A percentile compares a stretch with the other conserved stretches of the same genome.
phyloP scores from a whole-genome alignment of 2,797 vertebrate species.

The Oreortyx pictus region DNA sequence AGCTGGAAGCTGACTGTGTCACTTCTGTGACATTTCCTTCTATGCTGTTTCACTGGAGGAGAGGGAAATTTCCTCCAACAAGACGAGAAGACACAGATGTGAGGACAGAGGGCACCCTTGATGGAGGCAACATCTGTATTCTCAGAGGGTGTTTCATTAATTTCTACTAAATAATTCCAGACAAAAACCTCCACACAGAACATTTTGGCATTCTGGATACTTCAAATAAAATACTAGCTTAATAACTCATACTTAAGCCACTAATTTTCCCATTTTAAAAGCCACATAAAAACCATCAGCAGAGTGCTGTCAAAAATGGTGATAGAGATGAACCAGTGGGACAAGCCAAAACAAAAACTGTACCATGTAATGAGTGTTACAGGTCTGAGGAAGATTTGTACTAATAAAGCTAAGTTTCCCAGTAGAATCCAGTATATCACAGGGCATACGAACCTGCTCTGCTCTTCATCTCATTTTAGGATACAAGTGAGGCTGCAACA shows the following conservation, averaged over 20 bases:
- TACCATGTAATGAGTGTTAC: neutral
- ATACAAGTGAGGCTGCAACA: neutral
- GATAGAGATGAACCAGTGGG: neutral
- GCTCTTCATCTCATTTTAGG: neutral
- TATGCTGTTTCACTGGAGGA: neutral
- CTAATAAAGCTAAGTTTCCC: neutral
- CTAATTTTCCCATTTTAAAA: conserved; percentile 48
- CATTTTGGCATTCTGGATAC: neutral
- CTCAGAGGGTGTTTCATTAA: neutral
- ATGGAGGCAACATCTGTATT: neutral
- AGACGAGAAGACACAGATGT: neutral
- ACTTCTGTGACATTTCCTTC: neutral
- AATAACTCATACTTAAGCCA: conserved; percentile 2
- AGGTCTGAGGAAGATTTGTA: neutral
- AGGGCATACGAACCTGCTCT: neutral
- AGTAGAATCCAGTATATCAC: neutral
- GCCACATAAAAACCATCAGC: conserved; percentile 27
- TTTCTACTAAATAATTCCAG: neutral
- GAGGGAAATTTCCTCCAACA: neutral
- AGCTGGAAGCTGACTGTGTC: neutral
- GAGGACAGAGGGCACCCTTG: neutral
- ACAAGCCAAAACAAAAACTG: conserved; percentile 17
- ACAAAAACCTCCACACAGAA: neutral
- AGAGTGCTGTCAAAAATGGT: neutral
- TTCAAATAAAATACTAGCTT: conserved; percentile 19